Evolutionary conservation across 2,797 vertebrate species (phyloP), one percentile per base, ranked within the genome.

Genomic region (Odontamblyopus rebecca): DNA sequence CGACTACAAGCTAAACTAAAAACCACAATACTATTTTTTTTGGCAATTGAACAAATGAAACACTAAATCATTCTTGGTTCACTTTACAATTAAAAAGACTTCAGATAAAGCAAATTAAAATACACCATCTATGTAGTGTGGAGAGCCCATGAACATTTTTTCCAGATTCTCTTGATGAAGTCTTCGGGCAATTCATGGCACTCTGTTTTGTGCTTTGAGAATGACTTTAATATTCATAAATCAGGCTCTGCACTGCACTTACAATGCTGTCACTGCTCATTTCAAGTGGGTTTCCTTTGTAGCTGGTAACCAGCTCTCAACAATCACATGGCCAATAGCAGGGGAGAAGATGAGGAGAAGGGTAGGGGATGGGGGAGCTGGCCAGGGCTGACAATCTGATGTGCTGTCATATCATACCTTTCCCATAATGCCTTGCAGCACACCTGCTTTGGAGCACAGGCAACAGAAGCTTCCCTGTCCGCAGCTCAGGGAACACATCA

Each of bases 401-500:
- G 80, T 83, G 82, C 86, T 59, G 56, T 87, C 89, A 89, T 82
- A 83, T 86, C 76, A 82, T 83, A 74, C 84, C 73, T 78, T 82
- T 88, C 86, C 85, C 90, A 90, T 85, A 89, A 90, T 90, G 82
- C 88, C 89, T 89, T 85, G 85, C 88, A 88, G 89, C 84, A 86
- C 88, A 90, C 87, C 89, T 91, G 90, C 89, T 88, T 88, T 85
- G 72, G 56, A 82, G 80, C 74, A 74, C 71, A 85, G 86, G 86
- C 82, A 83, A 90, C 85, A 88, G 84, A 86, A 80, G 86, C 63
- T 62, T 82, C 73, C 77, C 79, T 82, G 77, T 76, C 86, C 86
- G 70, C 81, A 75, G 84, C 76, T 54, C 27, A 87, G 88, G 89
- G 89, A 90, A 86, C 69, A 76, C 86, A 80, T 83, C 13, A 65